Base-by-base conservation (phyloP, 2,797 vertebrate genomes). In the Anguilla anguilla region DNA sequence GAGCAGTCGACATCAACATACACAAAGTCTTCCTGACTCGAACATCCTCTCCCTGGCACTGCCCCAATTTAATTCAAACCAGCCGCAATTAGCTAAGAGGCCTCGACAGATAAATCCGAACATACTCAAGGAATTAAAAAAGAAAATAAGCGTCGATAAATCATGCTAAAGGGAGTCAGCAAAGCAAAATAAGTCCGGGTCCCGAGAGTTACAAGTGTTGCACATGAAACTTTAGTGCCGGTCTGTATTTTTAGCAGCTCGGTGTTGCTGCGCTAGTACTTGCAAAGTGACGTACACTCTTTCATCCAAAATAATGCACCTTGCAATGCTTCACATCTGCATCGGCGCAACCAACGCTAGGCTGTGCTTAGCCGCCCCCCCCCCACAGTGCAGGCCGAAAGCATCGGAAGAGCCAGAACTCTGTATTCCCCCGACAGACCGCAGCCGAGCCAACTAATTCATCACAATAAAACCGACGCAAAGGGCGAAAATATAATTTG, bases 381-480 rank as follows among this genome's bases (percentile, higher is more conserved):
- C 35, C 35, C 43, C 46, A 43, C 39, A 25, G 9, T 35, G n/a
- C 13, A 35, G 15, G 74, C 35, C 74, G 19, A 6, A 0, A 43
- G 19, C 19, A 19, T 11, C 2, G 72, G 15, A 57, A 7, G 28
- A 46, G 39, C 61, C 64, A 67, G 64, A 25, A 22, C 17, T 25
- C 5, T 25, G 39, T 49, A 64, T 74, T 53, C 69, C 85, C 69
- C 19, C 19, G 39, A 55, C 17, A 6, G 43, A 57, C 39, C 53
- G 43, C 72, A 59, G 31, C 25, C 17, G 35, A 35, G 79, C 74
- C 86, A n/a, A 31, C 82, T 89, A 90, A 90, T 91, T 88, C 83
- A 88, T 90, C 91, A 89, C 86, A 90, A 91, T 90, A 87, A 92
- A 74, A 17, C 15, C 19, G 79, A 53, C 35, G 49, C 82, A 83